A percentile compares a stretch with the other conserved stretches of the same genome.
These are phyloP conservation scores for Anoura caudifer DNA, from an alignment of 2,113 vertebrate genomes.

Conservation along the genomic window DNA sequence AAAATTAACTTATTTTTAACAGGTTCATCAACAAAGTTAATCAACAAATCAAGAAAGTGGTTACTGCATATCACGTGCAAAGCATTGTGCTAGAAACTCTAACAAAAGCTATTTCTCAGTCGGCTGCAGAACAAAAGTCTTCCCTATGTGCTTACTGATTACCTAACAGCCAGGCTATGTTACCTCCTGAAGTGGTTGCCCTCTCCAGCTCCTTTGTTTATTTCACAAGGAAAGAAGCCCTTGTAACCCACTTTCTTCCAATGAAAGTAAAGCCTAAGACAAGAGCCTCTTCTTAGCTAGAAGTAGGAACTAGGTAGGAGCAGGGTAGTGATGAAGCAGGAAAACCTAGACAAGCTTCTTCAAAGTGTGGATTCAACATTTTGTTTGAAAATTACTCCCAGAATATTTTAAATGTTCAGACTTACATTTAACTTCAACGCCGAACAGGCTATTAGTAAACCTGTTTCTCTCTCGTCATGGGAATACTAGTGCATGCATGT, in stretches of 20 bases:
- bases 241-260: background rate
- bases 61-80: background rate
- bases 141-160: background rate
- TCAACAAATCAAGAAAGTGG: slow-evolving; percentile 12
- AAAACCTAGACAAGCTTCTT: background rate
- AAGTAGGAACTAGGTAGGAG: background rate
- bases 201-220: background rate
- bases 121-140: background rate
- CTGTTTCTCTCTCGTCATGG: background rate
- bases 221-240: background rate
- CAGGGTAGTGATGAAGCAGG: background rate
- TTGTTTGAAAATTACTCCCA: background rate
- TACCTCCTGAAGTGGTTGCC: background rate
- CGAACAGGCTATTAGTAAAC: background rate
- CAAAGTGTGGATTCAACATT: background rate
- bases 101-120: background rate
- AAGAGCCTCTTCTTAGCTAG: background rate
- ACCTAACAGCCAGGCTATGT: background rate
- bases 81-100: background rate
- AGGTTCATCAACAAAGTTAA: background rate
- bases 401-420: background rate
- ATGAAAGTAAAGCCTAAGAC: background rate
- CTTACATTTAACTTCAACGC: background rate
- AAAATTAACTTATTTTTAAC: background rate
- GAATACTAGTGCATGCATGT: background rate